These are phyloP conservation scores for Tinea pellionella DNA, from an alignment of 2,888 invertebrate genomes.

Conservation along the genomic window DNA sequence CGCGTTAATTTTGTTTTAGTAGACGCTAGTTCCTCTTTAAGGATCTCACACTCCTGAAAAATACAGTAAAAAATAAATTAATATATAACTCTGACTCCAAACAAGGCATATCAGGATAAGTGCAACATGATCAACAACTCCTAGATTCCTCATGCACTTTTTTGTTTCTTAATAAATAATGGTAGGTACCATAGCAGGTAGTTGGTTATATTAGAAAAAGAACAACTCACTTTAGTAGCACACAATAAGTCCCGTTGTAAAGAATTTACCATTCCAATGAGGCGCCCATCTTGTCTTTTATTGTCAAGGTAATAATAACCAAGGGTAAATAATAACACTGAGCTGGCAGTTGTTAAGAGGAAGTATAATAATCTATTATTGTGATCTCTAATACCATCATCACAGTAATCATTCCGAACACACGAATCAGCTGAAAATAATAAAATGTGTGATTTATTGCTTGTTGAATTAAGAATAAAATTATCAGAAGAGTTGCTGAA, in stretches of 20 bases:
- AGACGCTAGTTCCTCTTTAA: constrained; percentile 71
- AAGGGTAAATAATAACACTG: constrained; percentile 78
- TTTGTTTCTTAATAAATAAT: too few species aligned
- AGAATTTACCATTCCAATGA: constrained; percentile 74
- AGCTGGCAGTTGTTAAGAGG: constrained; percentile 75
- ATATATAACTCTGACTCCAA: too few species aligned
- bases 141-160: too few species aligned
- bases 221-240: constrained; percentile 56
- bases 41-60: constrained; percentile 73
- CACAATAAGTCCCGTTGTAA: constrained; percentile 58
- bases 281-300: constrained; percentile 74
- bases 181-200: too few species aligned
- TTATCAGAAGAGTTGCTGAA: too few species aligned
- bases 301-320: constrained; percentile 85
- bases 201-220: too few species aligned
- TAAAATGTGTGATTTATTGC: too few species aligned
- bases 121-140: too few species aligned
- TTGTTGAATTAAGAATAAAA: too few species aligned
- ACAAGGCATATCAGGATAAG: too few species aligned
- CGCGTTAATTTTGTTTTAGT: constrained; percentile 71
- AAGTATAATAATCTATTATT: constrained; percentile 67
- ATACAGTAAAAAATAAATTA: too few species aligned
- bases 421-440: constrained; percentile 44
- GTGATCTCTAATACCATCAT: constrained; percentile 39
- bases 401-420: constrained; percentile 50